Conservation (phyloP, 2,113 vertebrate genomes). For the Antechinus flavipes region DNA sequence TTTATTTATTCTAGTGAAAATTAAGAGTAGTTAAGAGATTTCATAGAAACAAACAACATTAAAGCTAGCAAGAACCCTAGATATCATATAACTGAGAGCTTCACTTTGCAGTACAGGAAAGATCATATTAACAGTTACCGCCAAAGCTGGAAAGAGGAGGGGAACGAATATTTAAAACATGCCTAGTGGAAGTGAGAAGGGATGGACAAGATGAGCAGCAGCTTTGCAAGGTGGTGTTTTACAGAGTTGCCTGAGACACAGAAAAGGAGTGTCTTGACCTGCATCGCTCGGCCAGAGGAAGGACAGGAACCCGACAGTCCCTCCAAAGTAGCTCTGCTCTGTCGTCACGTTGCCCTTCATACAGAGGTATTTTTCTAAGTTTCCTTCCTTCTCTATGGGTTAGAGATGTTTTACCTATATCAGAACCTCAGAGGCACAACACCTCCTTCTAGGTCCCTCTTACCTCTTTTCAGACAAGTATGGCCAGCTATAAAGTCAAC, state of each 20-base stretch:
- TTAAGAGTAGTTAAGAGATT: not conserved
- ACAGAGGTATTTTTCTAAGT: not conserved
- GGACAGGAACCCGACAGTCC: not conserved
- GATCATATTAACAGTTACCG: not conserved
- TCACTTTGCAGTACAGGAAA: not conserved
- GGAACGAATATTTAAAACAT: too few relatives aligned
- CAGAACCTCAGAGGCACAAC: not conserved
- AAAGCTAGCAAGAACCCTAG: not conserved
- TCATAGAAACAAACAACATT: not conserved
- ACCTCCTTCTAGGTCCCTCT: not conserved
- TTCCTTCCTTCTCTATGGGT: not conserved
- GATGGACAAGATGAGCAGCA: not conserved
- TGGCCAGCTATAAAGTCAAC: not conserved
- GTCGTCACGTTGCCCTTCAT: not conserved
- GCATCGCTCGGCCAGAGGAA: not conserved
- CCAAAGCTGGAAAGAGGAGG: not conserved
- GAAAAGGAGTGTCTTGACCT: not conserved
- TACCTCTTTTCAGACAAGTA: not conserved
- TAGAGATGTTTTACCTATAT: not conserved
- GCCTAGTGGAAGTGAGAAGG: not conserved
- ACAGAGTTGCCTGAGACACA: not conserved
- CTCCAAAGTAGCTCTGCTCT: not conserved
- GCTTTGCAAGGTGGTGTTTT: not conserved
- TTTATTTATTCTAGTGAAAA: not conserved
- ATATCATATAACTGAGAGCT: not conserved